A percentile compares a stretch with the other conserved stretches of the same genome.
Evolutionary conservation across 1,140 invertebrate genomes (phyloP).

Genomic region (Micrasema minimum): DNA sequence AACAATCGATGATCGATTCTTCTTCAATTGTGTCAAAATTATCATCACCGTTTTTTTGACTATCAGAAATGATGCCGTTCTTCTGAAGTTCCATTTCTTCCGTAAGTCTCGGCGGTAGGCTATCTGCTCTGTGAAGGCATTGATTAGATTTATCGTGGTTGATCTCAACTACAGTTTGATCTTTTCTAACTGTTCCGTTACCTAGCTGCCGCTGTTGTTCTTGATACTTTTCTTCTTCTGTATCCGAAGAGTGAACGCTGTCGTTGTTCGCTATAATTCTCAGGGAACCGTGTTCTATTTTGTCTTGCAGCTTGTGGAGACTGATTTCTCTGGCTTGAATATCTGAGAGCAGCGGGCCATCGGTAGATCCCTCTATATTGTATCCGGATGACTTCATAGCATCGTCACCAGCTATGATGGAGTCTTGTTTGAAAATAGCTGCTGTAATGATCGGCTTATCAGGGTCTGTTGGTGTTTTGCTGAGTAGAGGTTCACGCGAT

Average conservation of each 20-base stretch:
- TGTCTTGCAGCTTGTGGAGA: conserved; percentile 62
- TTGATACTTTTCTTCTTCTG: conserved; percentile 48
- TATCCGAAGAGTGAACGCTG: conserved; percentile 48
- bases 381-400: conserved; percentile 62
- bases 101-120: conserved; percentile 59
- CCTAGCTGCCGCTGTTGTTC: conserved; percentile 51
- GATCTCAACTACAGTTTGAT: conserved; percentile 56
- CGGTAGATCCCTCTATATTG: conserved; percentile 64
- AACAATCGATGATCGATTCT: conserved; percentile 54
- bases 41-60: conserved; percentile 51
- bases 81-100: conserved; percentile 52
- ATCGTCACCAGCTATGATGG: conserved; percentile 62
- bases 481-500: conserved; percentile 62
- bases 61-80: conserved; percentile 46
- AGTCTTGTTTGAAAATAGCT: conserved; percentile 72
- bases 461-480: conserved; percentile 65
- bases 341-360: conserved; percentile 64
- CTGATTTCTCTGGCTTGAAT: conserved; percentile 65
- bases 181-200: conserved; percentile 47
- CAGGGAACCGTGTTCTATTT: conserved; percentile 54
- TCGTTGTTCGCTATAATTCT: conserved; percentile 60
- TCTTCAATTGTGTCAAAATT: conserved; percentile 60
- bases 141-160: conserved; percentile 59
- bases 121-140: conserved; percentile 59
- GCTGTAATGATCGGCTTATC: conserved; percentile 75